Evolutionary conservation across 2,113 vertebrate species (phyloP).

Genomic region (Peromyscus maniculatus): DNA sequence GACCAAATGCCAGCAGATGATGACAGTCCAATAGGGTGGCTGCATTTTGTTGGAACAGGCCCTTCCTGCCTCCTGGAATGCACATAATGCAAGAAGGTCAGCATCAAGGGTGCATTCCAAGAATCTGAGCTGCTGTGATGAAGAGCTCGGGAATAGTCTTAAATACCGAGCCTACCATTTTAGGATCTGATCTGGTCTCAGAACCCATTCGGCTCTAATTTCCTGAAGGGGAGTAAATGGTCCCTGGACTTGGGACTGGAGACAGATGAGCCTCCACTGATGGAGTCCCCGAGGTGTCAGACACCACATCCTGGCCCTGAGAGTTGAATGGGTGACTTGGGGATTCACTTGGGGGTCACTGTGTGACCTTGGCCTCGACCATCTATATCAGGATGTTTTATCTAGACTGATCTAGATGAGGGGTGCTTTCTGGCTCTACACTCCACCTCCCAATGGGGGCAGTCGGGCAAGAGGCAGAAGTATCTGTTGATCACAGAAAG

Average conservation of each 20-base stretch:
- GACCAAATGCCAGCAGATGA: slow-evolving; percentile 32
- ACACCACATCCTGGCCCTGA: no score
- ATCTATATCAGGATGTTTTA: not conserved
- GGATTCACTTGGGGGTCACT: not conserved
- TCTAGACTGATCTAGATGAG: not conserved
- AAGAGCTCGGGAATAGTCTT: slow-evolving; percentile 60
- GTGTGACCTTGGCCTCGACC: slow-evolving; percentile 3
- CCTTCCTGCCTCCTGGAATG: not conserved
- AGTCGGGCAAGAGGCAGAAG: slow-evolving; percentile 21
- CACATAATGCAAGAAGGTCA: not conserved
- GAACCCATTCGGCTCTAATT: not conserved
- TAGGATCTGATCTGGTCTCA: not conserved
- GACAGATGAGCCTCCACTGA: not conserved
- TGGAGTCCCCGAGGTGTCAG: not conserved
- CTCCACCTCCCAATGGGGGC: not conserved
- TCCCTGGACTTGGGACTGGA: not conserved
- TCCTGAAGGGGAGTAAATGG: not conserved
- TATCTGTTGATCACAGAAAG: slow-evolving; percentile 66
- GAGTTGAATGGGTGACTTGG: not conserved
- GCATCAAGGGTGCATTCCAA: slow-evolving; percentile 8
- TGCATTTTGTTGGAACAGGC: not conserved
- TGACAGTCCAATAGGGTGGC: not conserved
- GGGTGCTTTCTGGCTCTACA: not conserved
- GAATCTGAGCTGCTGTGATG: slow-evolving; percentile 54
- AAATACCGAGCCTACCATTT: slow-evolving; percentile 17